These are phyloP conservation scores for Helicoverpa zea DNA, from an alignment of 1,140 invertebrate species.

Conservation along the genomic window DNA sequence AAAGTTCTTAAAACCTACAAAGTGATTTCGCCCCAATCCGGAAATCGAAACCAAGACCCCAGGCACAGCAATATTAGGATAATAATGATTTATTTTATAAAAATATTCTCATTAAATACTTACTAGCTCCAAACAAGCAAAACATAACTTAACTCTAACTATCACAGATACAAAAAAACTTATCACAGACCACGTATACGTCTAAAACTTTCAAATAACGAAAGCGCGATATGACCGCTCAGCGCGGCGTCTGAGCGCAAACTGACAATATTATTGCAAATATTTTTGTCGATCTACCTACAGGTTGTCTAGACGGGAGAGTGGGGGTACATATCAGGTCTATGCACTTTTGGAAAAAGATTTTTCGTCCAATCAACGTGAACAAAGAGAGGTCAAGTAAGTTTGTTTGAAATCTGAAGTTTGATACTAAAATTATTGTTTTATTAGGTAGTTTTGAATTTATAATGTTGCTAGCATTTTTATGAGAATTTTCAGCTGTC, in stretches of 20 bases:
- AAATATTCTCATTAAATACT: conserved; percentile 56
- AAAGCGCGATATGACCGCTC: conserved; percentile 52
- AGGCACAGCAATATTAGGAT: too few relatives aligned
- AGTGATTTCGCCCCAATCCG: too few relatives aligned
- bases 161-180: conserved; percentile 51
- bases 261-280: conserved; percentile 56
- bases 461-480: too few relatives aligned
- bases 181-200: conserved; percentile 26
- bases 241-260: conserved; percentile 50
- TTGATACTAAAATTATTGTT: not conserved
- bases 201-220: conserved; percentile 32
- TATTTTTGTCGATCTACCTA: conserved; percentile 56
- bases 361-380: conserved; percentile 18
- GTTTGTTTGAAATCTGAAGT: not conserved
- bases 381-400: conserved; percentile 14
- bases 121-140: conserved; percentile 71
- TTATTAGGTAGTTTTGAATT: not conserved
- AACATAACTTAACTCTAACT: conserved; percentile 65
- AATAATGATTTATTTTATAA: not conserved
- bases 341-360: conserved; percentile 49
- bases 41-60: too few relatives aligned
- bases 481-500: too few relatives aligned
- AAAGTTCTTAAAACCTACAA: too few relatives aligned
- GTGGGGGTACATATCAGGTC: conserved; percentile 39
- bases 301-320: conserved; percentile 68